These are phyloP conservation scores for Euzophera pinguis DNA, from an alignment of 2,888 invertebrate genomes.

Conservation along the genomic window DNA sequence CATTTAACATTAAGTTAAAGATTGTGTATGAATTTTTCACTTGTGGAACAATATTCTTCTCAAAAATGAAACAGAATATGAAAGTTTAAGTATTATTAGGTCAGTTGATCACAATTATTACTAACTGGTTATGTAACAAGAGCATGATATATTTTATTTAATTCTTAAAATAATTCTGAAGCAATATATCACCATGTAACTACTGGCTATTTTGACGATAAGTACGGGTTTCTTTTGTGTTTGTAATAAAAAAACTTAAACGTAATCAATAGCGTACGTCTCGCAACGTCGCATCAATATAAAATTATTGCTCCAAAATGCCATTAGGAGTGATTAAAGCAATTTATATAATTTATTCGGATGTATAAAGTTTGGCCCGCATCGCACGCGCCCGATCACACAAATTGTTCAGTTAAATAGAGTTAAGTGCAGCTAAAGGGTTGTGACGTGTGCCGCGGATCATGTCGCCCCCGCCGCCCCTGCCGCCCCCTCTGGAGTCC, in stretches of 20 bases:
- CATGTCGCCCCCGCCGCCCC: slow-evolving; percentile 17
- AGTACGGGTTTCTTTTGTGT: not conserved
- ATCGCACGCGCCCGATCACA: slow-evolving; percentile 26
- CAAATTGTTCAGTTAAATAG: slow-evolving; percentile 45
- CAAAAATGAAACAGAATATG: too few species aligned
- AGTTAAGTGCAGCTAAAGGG: slow-evolving; percentile 57
- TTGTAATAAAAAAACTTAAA: not conserved
- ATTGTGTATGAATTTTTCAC: too few species aligned
- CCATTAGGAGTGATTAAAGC: slow-evolving; percentile 57
- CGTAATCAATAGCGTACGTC: slow-evolving; percentile 13
- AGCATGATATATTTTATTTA: too few species aligned
- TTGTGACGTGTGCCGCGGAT: slow-evolving; percentile 42
- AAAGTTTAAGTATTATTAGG: too few species aligned
- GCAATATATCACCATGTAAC: not conserved
- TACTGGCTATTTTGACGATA: not conserved
- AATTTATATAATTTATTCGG: slow-evolving; percentile 60
- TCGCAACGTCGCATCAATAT: slow-evolving; percentile 18
- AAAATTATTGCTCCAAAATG: slow-evolving; percentile 26
- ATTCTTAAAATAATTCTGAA: too few species aligned
- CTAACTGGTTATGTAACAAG: too few species aligned
- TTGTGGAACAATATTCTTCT: too few species aligned
- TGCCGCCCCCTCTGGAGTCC: slow-evolving; percentile 12
- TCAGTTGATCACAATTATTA: too few species aligned
- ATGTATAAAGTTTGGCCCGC: slow-evolving; percentile 40
- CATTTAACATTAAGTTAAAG: too few species aligned